phyloP scores from a whole-genome alignment of 2,113 vertebrate genomes.

The Platysteira castanea region DNA sequence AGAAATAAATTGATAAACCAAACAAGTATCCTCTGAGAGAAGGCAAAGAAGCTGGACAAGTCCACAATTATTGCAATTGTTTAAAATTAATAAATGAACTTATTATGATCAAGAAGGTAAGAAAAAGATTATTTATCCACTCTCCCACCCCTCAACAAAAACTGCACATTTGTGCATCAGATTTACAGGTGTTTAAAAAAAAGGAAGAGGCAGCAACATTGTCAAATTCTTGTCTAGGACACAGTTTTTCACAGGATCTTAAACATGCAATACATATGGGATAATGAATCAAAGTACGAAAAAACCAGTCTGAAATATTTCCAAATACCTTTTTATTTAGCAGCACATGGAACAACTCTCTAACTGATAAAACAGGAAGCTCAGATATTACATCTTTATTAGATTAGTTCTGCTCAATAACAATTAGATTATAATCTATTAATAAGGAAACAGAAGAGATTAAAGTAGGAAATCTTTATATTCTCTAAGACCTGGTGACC shows the following conservation, averaged over 20 bases:
- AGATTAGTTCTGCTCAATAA: not conserved
- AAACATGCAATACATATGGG: not conserved
- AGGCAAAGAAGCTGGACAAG: not conserved
- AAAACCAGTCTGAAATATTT: not conserved
- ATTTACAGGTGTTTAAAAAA: not conserved
- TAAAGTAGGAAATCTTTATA: not conserved
- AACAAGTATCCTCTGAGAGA: not conserved
- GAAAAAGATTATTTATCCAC: not conserved
- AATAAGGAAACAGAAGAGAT: not conserved
- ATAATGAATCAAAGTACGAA: not conserved
- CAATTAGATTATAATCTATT: not conserved
- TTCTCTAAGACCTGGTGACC: not conserved
- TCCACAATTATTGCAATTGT: not conserved
- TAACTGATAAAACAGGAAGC: not conserved
- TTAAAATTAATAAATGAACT: not conserved
- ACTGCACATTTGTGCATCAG: not conserved
- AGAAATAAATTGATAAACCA: not conserved
- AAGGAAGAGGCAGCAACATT: not conserved
- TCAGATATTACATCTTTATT: not conserved
- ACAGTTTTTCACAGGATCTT: not conserved
- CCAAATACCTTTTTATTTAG: not conserved
- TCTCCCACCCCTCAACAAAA: fast-evolving
- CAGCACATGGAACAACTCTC: not conserved
- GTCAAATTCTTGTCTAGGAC: not conserved
- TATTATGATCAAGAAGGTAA: not conserved